Evolutionary conservation across 2,888 invertebrate species (phyloP), one percentile per base, ranked within the genome.

Genomic region (Auanema sp.): DNA sequence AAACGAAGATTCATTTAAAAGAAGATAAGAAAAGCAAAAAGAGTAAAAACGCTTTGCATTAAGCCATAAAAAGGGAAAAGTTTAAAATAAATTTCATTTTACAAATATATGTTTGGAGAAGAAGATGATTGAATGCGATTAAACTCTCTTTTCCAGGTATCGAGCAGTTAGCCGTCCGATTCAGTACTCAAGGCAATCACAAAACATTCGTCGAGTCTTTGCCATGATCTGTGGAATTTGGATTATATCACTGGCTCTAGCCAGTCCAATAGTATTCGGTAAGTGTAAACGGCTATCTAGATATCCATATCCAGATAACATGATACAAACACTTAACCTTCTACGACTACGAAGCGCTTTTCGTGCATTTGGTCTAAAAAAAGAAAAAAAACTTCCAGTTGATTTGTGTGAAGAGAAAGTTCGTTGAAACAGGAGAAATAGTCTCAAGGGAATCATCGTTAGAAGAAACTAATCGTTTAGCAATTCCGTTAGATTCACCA

Each of bases 81-180:
- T 50, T 24, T 11, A 11, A 24, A 33, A 33, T 8, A 33, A 5
- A 33, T 33, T 59, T 25, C 24, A 54, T 16, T 6, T 47, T 18
- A 16, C n/a, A 54, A 24, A 14, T 5, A 12, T 4, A 25, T 41
- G 10, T 42, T 53, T 59, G 8, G 42, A 54, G 18, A 21, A 55
- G 11, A 1, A 25, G 21, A 53, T 54, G 16, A 4, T 12, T 54
- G 10, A 33, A 59, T 16, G 25, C 18, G 3, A 40, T 4, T 58
- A 21, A 43, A 60, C 16, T 25, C 16, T 3, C 25, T 8, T 3
- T 69, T 78, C 25, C 82, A 97, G 97, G 88, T 98, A 94, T 86
- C 95, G 97, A 83, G 98, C 98, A 72, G 97, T 98, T 78, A 97
- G 96, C 53, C 92, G 93, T 85, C 98, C 98, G 83, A 96, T 98